A percentile compares a stretch with the other conserved stretches of the same genome.
These are phyloP conservation scores for Ranitomeya variabilis DNA, from an alignment of 2,113 vertebrate genomes.

Conservation along the genomic window DNA sequence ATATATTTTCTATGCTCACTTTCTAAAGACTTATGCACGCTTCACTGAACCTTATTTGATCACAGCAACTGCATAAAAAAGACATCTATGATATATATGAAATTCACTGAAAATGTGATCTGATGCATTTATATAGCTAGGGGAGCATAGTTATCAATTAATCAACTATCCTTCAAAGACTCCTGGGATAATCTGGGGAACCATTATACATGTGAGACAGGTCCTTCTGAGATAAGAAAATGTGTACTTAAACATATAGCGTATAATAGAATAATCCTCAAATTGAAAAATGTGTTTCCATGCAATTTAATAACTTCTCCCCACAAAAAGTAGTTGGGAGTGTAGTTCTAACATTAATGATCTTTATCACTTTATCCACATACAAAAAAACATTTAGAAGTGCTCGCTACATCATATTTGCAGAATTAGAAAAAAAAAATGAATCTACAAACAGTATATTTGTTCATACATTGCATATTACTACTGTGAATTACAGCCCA, in stretches of 20 bases:
- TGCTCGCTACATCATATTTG: no score
- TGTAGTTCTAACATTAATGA: no score
- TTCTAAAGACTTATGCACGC: no score
- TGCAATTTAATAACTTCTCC: neutral
- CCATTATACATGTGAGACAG: neutral
- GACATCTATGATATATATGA: neutral
- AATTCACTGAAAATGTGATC: neutral
- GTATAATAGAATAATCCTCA: neutral
- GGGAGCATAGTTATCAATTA: neutral
- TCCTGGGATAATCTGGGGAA: neutral
- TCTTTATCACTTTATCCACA: no score
- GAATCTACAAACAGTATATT: no score
- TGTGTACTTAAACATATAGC: neutral
- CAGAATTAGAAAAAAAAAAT: no score
- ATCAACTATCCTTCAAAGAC: neutral
- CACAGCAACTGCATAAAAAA: neutral
- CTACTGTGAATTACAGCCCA: no score
- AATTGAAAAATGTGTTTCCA: neutral
- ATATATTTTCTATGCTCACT: no score
- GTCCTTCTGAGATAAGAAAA: neutral
- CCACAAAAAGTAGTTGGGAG: no score
- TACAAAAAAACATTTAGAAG: no score
- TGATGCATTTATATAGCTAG: constrained; percentile 18
- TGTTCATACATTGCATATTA: no score
- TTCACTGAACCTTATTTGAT: no score